Percentiles rank a stretch among this genome's conserved stretches.
phyloP scores from a whole-genome alignment of 2,888 invertebrate species.

The Agelastica alni region DNA sequence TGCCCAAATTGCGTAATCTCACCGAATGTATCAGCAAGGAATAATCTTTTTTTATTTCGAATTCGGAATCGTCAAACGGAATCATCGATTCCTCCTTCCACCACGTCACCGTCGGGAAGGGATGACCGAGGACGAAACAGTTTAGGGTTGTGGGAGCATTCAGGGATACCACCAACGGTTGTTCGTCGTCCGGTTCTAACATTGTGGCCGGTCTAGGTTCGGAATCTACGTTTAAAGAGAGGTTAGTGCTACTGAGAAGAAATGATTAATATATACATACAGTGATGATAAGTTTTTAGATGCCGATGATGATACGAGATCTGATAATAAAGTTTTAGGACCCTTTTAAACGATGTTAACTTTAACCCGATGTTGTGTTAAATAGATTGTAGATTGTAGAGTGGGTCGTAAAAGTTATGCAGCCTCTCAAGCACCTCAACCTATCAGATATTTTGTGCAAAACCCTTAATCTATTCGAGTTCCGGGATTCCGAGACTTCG shows the following conservation, averaged over 20 bases:
- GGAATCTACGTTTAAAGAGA: conserved; percentile 35
- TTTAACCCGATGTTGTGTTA: too few relatives aligned
- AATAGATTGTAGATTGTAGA: too few relatives aligned
- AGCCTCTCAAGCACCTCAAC: too few relatives aligned
- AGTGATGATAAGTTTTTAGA: neutral
- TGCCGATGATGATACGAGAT: too few relatives aligned
- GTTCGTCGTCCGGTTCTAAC: conserved; percentile 66
- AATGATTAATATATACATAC: conserved; percentile 1
- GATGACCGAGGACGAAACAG: conserved; percentile 83
- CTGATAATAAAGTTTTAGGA: too few relatives aligned
- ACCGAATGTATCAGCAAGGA: conserved; percentile 76
- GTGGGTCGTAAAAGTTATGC: too few relatives aligned
- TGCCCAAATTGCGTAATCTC: conserved; percentile 73
- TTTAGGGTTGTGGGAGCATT: conserved; percentile 72
- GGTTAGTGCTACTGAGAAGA: conserved; percentile 18
- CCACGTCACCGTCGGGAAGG: conserved; percentile 80
- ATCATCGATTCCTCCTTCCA: conserved; percentile 79
- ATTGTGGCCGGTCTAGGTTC: conserved; percentile 64
- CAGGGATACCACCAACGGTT: conserved; percentile 64
- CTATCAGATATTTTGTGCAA: too few relatives aligned
- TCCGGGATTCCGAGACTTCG: too few relatives aligned
- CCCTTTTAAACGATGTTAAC: too few relatives aligned
- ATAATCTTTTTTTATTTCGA: conserved; percentile 74
- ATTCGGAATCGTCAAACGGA: conserved; percentile 69
- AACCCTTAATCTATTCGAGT: too few relatives aligned